phyloP scores from a whole-genome alignment of 2,888 invertebrate genomes.

The Trissonchulus sp. region DNA sequence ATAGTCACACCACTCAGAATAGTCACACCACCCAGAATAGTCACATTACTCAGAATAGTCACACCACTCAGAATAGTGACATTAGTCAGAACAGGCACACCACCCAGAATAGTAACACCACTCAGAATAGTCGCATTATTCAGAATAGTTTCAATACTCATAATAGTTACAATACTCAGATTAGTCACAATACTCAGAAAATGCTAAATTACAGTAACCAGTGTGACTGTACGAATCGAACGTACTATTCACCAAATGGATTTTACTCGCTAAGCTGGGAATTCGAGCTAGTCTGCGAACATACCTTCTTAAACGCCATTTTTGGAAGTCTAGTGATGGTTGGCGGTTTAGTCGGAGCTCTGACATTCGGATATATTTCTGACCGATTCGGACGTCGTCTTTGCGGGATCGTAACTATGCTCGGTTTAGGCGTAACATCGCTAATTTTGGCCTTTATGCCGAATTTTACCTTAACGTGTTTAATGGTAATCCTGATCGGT shows the following conservation, averaged over 20 bases:
- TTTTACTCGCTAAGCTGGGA: slow-evolving; percentile 10
- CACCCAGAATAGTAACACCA: too few species aligned
- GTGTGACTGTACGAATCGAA: slow-evolving; percentile 7
- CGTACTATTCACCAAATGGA: not conserved
- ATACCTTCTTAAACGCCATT: not conserved
- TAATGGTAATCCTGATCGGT: slow-evolving; percentile 21
- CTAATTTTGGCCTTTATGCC: not conserved
- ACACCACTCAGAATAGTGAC: not conserved
- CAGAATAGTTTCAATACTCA: not conserved
- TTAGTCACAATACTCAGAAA: not conserved
- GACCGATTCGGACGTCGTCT: not conserved
- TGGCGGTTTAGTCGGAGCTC: not conserved
- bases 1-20: not conserved
- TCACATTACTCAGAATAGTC: not conserved
- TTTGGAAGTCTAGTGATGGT: not conserved
- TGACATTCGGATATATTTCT: not conserved
- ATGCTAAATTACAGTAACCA: not conserved
- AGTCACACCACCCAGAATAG: not conserved
- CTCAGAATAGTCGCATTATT: not conserved
- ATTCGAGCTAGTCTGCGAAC: slow-evolving; percentile 5
- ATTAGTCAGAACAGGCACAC: not conserved
- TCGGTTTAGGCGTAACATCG: not conserved
- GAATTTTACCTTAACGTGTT: not conserved
- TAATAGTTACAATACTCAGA: not conserved
- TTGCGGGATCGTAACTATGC: not conserved